Evolutionary conservation across 2,888 invertebrate genomes (phyloP), one percentile per base, ranked within the genome.

Genomic region (Phasia obesa): DNA sequence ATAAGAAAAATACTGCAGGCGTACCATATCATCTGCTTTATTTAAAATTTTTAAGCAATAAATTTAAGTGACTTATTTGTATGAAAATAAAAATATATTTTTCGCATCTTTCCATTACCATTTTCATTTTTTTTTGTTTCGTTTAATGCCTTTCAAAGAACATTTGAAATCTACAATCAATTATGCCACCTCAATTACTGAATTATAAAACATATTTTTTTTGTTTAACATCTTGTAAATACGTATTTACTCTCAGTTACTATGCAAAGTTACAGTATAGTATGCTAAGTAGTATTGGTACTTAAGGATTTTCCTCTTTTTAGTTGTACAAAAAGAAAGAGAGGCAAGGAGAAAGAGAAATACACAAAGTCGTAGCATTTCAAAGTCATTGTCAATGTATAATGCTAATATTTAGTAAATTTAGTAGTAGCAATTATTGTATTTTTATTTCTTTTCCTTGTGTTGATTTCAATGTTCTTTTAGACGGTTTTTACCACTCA

Each of bases 381-480:
- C 75, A 75, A 79, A 83, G 75, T 83, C 83, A 83, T 83, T 82
- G 82, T 65, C 78, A 82, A 55, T 73, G 59, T 51, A 59, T 60
- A 62, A 76, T 44, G 35, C 5, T 51, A 76, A 60, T 67, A 62
- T 65, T 67, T 35, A 38, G 31, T 25, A 21, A 23, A 42, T n/a
- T n/a, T n/a, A 65, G 49, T 35, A 60, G 15, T n/a, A 44, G 27
- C 15, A 17, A 27, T 69, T 35, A 35, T 55, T 53, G 44, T 25
- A 15, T 31, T 35, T 60, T 42, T 67, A 38, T 11, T 49, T 53
- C 4, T 35, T 44, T 25, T 13, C 31, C 7, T 55, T 49, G 21
- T 67, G 42, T 7, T 35, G 51, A 3, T 44, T 51, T 53, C 65
- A 81, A 67, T 65, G 21, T 11, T 67, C 53, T 31, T 67, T 38